phyloP scores from a whole-genome alignment of 1,140 invertebrate genomes.

The Schlechtendalia chinensis region DNA sequence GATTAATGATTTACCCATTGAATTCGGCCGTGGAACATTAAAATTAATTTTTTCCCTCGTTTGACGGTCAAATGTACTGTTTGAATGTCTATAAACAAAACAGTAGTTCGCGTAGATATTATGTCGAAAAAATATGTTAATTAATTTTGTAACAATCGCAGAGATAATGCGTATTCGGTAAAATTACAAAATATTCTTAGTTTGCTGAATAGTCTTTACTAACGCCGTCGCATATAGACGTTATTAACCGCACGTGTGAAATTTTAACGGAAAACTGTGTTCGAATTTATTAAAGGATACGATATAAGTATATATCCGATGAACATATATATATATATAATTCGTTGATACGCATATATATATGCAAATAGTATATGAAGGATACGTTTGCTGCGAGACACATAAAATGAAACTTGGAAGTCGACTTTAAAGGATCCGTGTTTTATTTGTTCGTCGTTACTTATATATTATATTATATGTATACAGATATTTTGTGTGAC shows the following conservation, averaged over 20 bases:
- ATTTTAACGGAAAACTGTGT: too few species aligned
- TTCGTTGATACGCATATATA: too few species aligned
- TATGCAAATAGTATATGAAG: too few species aligned
- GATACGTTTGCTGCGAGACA: neutral
- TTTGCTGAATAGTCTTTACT: neutral
- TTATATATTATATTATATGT: too few species aligned
- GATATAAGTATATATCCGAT: neutral
- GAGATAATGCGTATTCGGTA: too few species aligned
- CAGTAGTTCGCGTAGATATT: neutral
- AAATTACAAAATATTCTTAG: too few species aligned
- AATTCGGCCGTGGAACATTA: neutral
- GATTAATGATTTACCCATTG: neutral
- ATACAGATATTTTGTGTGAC: neutral
- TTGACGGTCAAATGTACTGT: neutral
- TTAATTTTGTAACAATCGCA: neutral
- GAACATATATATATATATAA: too few species aligned
- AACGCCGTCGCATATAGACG: neutral
- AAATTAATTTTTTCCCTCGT: neutral
- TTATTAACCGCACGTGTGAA: neutral
- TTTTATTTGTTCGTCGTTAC: slow-evolving; percentile 8
- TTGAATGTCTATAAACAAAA: neutral
- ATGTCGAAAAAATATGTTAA: neutral
- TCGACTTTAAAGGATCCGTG: neutral
- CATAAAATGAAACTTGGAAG: neutral
- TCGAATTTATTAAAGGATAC: neutral